Evolutionary conservation across 2,888 invertebrate genomes (phyloP).

Genomic region (Biston betularia): DNA sequence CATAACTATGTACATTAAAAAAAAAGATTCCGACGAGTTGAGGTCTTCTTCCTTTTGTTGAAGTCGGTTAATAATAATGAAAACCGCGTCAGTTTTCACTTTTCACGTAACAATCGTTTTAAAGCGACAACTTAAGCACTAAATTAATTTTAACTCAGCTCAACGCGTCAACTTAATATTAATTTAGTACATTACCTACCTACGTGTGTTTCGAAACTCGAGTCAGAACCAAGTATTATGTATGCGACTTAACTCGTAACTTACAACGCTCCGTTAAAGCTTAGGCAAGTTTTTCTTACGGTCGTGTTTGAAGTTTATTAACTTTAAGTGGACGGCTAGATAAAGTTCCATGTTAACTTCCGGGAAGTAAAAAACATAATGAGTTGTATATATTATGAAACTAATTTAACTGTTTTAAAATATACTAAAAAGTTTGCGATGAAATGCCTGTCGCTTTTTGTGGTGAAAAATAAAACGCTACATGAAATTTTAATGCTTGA

Average conservation of each 20-base stretch:
- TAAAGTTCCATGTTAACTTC: conserved; percentile 27
- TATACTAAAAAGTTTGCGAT: conserved; percentile 17
- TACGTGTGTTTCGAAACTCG: too few relatives aligned
- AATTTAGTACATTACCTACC: neutral
- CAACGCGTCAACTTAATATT: too few relatives aligned
- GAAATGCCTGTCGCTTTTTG: conserved; percentile 19
- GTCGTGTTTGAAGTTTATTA: conserved; percentile 29
- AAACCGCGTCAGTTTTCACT: too few relatives aligned
- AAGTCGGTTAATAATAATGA: too few relatives aligned
- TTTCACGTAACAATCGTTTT: too few relatives aligned
- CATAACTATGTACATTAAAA: too few relatives aligned
- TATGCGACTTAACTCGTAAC: neutral
- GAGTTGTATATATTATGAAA: conserved; percentile 22
- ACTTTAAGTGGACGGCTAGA: conserved; percentile 19
- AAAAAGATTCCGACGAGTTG: too few relatives aligned
- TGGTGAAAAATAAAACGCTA: conserved; percentile 6
- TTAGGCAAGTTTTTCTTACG: conserved; percentile 17
- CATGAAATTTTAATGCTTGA: conserved; percentile 8
- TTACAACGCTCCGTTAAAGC: neutral
- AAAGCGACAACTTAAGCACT: too few relatives aligned
- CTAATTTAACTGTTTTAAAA: conserved; percentile 35
- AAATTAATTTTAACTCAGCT: too few relatives aligned
- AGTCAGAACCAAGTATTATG: neutral
- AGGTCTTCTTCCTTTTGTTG: too few relatives aligned
- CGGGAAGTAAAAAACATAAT: conserved; percentile 18